A percentile compares a stretch with the other conserved stretches of the same genome.
These are phyloP conservation scores for Noctua janthe DNA, from an alignment of 2,888 invertebrate genomes.

Conservation along the genomic window DNA sequence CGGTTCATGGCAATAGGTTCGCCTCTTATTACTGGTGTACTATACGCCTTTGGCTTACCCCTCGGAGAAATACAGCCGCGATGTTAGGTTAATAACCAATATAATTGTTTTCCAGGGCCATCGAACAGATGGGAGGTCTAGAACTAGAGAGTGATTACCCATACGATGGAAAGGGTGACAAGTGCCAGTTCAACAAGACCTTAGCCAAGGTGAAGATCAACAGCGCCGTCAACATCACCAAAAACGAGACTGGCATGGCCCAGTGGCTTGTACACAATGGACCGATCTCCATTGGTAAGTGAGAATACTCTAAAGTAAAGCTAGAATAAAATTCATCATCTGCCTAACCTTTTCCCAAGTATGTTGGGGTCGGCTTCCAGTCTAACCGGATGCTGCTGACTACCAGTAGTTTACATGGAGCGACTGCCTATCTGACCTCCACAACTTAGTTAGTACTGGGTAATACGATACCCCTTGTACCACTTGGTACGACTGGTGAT, in stretches of 20 bases:
- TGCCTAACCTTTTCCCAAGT: neutral
- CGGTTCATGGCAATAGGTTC: neutral
- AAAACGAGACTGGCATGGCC: conserved; percentile 97
- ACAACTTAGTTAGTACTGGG: neutral
- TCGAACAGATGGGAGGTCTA: conserved; percentile 96
- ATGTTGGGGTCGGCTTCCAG: neutral
- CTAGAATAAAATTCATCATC: neutral
- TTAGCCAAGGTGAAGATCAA: conserved; percentile 92
- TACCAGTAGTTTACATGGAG: neutral
- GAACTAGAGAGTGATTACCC: conserved; percentile 98
- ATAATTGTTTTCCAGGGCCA: conserved; percentile 90
- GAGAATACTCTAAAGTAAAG: neutral
- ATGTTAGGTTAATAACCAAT: neutral
- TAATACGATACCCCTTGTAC: neutral
- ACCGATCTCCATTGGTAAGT: conserved; percentile 96
- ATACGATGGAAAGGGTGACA: conserved; percentile 95
- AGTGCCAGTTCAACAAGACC: conserved; percentile 93
- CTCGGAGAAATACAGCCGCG: neutral
- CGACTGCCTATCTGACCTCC: neutral
- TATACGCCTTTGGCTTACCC: neutral
- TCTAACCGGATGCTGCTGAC: neutral
- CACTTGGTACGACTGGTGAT: neutral
- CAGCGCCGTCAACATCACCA: conserved; percentile 96
- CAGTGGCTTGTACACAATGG: conserved; percentile 97
- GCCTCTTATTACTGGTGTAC: neutral